phyloP scores from a whole-genome alignment of 2,797 vertebrate species.

The Enteromius radiatus region DNA sequence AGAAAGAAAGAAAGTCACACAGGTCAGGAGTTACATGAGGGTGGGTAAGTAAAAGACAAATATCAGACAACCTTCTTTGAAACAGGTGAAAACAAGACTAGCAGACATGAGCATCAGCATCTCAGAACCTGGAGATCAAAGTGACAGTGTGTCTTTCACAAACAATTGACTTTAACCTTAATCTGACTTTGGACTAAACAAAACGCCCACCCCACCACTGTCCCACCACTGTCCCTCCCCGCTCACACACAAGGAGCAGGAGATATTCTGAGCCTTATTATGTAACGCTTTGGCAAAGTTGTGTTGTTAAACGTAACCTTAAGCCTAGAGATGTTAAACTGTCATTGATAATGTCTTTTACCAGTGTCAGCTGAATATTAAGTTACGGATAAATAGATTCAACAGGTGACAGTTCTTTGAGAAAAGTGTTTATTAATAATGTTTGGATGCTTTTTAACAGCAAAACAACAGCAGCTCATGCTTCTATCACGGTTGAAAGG shows the following conservation, averaged over 20 bases:
- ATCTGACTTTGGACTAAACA: not conserved
- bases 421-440: too few species aligned
- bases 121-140: constrained; percentile 23
- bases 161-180: not conserved
- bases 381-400: not conserved
- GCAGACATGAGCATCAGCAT: not conserved
- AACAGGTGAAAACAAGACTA: not conserved
- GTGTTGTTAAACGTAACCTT: not conserved
- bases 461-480: not conserved
- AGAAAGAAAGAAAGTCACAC: not conserved
- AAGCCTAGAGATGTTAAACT: not conserved
- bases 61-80: not conserved
- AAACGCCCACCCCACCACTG: not conserved
- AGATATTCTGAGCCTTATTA: constrained; percentile 12
- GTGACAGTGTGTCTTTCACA: not conserved
- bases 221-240: not conserved
- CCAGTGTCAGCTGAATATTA: not conserved
- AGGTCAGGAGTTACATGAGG: not conserved
- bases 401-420: not conserved
- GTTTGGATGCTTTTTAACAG: not conserved
- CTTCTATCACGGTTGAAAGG: not conserved
- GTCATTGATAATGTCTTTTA: not conserved
- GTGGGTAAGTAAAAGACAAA: not conserved
- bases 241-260: not conserved
- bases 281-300: constrained; percentile 6